phyloP scores from a whole-genome alignment of 2,797 vertebrate species.

The Phyllotis vaccarum region DNA sequence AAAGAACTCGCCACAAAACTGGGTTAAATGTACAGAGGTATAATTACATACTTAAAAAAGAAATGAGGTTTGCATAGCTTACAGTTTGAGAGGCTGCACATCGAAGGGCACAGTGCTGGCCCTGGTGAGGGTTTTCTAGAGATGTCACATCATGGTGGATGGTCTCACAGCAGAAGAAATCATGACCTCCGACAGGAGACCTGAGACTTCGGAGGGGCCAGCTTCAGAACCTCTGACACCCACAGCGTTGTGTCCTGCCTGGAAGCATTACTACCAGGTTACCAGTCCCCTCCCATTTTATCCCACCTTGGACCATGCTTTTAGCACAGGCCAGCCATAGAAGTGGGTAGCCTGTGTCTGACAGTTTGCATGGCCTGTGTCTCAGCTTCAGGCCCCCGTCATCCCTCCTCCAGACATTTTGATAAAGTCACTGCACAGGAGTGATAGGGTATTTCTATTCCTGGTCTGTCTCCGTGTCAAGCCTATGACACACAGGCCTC shows the following conservation, averaged over 20 bases:
- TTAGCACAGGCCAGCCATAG: too few species aligned
- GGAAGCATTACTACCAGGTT: background rate
- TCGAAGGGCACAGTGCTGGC: background rate
- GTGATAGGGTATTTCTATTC: background rate
- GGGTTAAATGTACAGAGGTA: too few species aligned
- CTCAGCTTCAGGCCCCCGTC: background rate
- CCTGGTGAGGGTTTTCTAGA: background rate
- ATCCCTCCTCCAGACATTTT: background rate
- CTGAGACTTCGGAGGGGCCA: background rate
- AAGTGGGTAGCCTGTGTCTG: background rate
- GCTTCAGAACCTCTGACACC: background rate
- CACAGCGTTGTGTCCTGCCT: background rate
- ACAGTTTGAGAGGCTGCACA: background rate
- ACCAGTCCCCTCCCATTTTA: background rate
- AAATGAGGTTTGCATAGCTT: background rate
- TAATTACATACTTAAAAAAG: background rate
- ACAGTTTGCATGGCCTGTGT: background rate
- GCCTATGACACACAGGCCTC: background rate
- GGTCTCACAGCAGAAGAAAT: background rate
- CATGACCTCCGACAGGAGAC: too few species aligned
- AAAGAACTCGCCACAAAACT: too few species aligned
- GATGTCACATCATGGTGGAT: background rate
- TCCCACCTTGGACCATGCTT: background rate
- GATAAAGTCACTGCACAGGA: accelerated
- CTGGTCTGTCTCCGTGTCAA: background rate